Conservation (phyloP, 2,113 vertebrate species). For the Peromyscus polionotus region DNA sequence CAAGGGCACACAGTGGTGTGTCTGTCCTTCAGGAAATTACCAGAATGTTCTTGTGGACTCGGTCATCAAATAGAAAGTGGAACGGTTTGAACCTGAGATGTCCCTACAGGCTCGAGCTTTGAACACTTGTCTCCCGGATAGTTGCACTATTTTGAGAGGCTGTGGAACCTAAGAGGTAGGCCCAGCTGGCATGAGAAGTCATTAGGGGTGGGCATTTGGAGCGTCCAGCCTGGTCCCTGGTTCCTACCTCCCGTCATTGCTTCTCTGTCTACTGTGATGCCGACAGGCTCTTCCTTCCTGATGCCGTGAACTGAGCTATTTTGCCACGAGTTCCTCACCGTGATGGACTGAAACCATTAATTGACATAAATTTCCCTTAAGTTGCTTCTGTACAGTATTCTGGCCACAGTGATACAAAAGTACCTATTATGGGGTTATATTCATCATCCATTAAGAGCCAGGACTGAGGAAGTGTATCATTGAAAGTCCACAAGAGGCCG, state of each 20-base stretch:
- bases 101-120: not conserved
- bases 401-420: not conserved
- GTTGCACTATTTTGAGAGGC: not conserved
- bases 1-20: not conserved
- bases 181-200: not conserved
- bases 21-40: fast-evolving
- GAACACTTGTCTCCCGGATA: not conserved
- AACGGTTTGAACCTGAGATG: not conserved
- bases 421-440: not conserved
- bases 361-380: not conserved
- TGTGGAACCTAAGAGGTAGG: not conserved
- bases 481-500: not conserved
- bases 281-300: not conserved
- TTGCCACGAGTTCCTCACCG: not conserved
- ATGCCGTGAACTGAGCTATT: not conserved
- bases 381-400: not conserved
- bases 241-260: not conserved
- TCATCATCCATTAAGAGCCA: constrained; percentile 11
- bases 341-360: not conserved
- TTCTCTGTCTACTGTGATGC: not conserved
- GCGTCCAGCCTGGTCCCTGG: not conserved
- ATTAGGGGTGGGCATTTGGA: not conserved
- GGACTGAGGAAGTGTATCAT: not conserved
- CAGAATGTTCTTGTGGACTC: not conserved
- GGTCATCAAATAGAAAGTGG: not conserved